phyloP scores from a whole-genome alignment of 2,113 vertebrate genomes.

The Cryptomyrus ogoouensis region DNA sequence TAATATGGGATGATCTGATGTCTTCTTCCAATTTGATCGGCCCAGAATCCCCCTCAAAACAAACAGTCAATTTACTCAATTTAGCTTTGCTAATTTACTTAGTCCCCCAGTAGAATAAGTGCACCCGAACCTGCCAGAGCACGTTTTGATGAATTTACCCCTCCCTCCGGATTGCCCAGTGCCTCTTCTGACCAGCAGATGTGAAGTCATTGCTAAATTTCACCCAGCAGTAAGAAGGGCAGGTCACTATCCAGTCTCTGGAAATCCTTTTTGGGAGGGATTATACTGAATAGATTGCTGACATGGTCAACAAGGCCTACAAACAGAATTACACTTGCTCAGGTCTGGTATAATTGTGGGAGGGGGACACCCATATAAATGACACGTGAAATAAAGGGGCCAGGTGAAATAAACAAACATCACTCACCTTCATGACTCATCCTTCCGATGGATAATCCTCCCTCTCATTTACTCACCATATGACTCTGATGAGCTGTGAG shows the following conservation, averaged over 20 bases:
- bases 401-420: neutral
- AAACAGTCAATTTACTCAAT: neutral
- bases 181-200: neutral
- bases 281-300: neutral
- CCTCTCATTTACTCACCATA: neutral
- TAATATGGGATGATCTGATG: neutral
- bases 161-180: neutral
- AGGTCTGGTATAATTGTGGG: neutral
- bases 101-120: neutral
- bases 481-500: neutral
- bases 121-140: neutral
- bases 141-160: neutral
- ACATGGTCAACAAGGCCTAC: neutral
- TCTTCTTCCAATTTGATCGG: neutral
- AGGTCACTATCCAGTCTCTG: neutral
- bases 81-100: neutral
- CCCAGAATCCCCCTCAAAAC: neutral
- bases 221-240: neutral
- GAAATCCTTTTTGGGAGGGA: neutral
- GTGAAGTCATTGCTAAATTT: neutral
- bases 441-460: neutral
- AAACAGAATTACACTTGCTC: neutral
- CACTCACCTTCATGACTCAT: neutral
- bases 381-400: neutral
- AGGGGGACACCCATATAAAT: neutral